These are phyloP conservation scores for Telmatochromis sp. DNA, from an alignment of 2,113 vertebrate species.

Conservation along the genomic window DNA sequence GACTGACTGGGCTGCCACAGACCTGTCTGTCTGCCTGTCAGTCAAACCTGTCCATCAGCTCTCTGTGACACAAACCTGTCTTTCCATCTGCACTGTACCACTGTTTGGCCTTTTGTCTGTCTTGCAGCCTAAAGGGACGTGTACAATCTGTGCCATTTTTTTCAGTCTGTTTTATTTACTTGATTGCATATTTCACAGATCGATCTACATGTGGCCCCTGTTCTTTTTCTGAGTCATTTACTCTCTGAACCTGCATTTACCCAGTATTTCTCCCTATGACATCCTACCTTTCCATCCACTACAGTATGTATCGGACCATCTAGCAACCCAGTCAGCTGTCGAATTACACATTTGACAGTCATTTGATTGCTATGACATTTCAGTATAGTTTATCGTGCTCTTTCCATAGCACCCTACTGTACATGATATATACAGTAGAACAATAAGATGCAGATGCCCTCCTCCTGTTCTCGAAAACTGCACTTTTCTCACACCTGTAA, in stretches of 20 bases:
- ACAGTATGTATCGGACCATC: not conserved
- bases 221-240: not conserved
- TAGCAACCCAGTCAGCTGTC: not conserved
- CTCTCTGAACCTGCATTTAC: not conserved
- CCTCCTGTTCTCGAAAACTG: not conserved
- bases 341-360: constrained; percentile 11
- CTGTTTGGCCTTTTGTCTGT: constrained; percentile 27
- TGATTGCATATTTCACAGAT: not conserved
- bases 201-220: not conserved
- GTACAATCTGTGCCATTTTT: not conserved
- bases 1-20: constrained; percentile 65
- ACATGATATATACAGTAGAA: constrained; percentile 9
- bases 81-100: constrained; percentile 19
- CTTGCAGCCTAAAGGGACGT: not conserved
- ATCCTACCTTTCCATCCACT: not conserved
- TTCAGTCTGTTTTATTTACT: not conserved
- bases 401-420: not conserved
- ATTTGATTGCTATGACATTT: constrained; percentile 57
- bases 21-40: constrained; percentile 67
- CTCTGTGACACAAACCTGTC: constrained; percentile 49
- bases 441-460: not conserved
- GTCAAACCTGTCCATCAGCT: constrained; percentile 58
- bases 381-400: not conserved
- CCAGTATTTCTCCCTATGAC: not conserved
- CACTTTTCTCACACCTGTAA: not conserved